phyloP scores from a whole-genome alignment of 2,113 vertebrate genomes.

The Syrrhaptes paradoxus region DNA sequence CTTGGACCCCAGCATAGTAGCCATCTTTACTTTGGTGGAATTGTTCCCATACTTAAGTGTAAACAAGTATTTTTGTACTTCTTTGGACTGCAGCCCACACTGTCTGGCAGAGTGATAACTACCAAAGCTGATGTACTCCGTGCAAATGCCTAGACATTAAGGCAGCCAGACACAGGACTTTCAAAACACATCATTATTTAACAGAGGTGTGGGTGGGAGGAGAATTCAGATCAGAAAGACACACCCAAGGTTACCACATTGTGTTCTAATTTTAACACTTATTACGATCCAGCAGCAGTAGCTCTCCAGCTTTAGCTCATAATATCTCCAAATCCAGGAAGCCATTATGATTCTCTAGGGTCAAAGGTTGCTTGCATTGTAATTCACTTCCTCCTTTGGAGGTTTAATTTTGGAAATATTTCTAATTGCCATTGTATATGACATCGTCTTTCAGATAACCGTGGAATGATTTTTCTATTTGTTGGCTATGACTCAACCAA shows the following conservation, averaged over 20 bases:
- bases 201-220: conserved; percentile 68
- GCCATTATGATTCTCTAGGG: conserved; percentile 81
- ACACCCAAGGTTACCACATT: conserved; percentile 83
- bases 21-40: neutral
- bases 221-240: conserved; percentile 58
- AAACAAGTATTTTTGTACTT: conserved; percentile 14
- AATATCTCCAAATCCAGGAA: conserved; percentile 80
- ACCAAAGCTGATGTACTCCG: neutral
- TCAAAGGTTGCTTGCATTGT: conserved; percentile 96
- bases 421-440: conserved; percentile 75
- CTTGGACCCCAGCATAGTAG: neutral
- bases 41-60: neutral
- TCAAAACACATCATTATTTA: conserved; percentile 64
- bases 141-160: neutral
- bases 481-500: conserved; percentile 44
- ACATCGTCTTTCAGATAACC: conserved; percentile 74
- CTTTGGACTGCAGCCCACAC: neutral
- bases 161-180: conserved; percentile 41
- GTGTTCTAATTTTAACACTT: conserved; percentile 94
- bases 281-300: conserved; percentile 46
- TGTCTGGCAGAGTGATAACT: conserved; percentile 40
- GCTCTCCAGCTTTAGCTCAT: conserved; percentile 71
- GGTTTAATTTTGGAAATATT: conserved; percentile 81
- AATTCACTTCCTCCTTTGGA: conserved; percentile 88
- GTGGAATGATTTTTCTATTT: conserved; percentile 72